Percentiles rank a stretch among this genome's conserved stretches.
phyloP scores from a whole-genome alignment of 2,797 vertebrate genomes.

The Sarcoramphus papa region DNA sequence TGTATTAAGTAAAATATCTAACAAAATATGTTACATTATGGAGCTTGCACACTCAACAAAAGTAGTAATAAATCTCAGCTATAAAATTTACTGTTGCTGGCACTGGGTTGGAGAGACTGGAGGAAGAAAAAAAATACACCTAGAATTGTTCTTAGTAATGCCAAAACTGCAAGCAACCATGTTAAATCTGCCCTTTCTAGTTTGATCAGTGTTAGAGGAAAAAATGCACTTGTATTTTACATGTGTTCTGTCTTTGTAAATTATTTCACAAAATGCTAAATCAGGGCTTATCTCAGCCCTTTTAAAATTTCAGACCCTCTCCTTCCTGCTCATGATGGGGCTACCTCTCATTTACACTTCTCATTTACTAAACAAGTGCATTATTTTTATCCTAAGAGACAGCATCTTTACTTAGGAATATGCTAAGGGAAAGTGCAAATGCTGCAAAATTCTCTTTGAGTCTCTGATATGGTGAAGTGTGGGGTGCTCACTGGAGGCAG shows the following conservation, averaged over 20 bases:
- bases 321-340: neutral
- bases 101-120: neutral
- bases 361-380: neutral
- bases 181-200: neutral
- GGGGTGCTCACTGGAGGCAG: neutral
- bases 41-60: neutral
- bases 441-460: neutral
- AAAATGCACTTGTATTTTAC: neutral
- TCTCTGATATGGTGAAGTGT: neutral
- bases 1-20: conserved; percentile 25
- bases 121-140: neutral
- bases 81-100: neutral
- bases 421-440: neutral
- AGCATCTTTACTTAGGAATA: neutral
- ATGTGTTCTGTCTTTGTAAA: neutral
- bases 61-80: neutral
- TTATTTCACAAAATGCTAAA: conserved; percentile 12
- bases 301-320: neutral
- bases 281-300: neutral
- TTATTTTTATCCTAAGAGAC: neutral
- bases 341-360: neutral
- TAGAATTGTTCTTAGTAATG: neutral
- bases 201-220: neutral
- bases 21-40: conserved; percentile 20
- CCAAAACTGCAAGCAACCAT: neutral